A percentile compares a stretch with the other conserved stretches of the same genome.
Evolutionary conservation across 1,140 invertebrate species (phyloP).

Genomic region (Eumeta japonica): DNA sequence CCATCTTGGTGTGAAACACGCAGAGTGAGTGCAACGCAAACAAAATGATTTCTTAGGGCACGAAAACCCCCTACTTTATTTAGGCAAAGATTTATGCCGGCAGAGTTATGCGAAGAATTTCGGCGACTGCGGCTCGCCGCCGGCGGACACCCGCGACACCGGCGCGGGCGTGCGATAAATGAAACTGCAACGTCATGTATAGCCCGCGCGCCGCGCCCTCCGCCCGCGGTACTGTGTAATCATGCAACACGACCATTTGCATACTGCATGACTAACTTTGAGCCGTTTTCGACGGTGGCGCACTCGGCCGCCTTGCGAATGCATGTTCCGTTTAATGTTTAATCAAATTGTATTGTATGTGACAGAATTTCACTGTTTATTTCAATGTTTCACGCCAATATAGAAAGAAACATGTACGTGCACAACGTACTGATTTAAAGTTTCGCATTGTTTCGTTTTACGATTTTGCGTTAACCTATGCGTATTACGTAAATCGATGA

Average conservation of each 20-base stretch:
- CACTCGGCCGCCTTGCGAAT: not conserved
- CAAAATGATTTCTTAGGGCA: too few relatives aligned
- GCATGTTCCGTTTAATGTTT: not conserved
- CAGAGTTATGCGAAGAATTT: not conserved
- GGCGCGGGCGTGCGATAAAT: not conserved
- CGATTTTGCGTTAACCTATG: too few relatives aligned
- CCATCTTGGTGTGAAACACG: not conserved
- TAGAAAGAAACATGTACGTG: too few relatives aligned
- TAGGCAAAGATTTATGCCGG: not conserved
- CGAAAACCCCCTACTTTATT: not conserved
- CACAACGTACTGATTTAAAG: too few relatives aligned
- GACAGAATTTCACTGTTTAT: not conserved
- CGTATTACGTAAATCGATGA: too few relatives aligned
- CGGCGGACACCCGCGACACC: not conserved
- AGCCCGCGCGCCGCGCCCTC: too few relatives aligned
- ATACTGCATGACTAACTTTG: not conserved
- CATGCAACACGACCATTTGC: too few relatives aligned
- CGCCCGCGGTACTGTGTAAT: too few relatives aligned
- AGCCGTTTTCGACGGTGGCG: not conserved
- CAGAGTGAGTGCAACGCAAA: not conserved
- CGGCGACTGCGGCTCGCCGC: not conserved
- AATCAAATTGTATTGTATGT: not conserved
- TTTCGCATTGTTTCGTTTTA: too few relatives aligned
- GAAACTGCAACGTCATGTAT: not conserved
- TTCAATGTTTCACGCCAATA: too few relatives aligned